Evolutionary conservation across 2,113 vertebrate genomes (phyloP).

Genomic region (Labeo catla): DNA sequence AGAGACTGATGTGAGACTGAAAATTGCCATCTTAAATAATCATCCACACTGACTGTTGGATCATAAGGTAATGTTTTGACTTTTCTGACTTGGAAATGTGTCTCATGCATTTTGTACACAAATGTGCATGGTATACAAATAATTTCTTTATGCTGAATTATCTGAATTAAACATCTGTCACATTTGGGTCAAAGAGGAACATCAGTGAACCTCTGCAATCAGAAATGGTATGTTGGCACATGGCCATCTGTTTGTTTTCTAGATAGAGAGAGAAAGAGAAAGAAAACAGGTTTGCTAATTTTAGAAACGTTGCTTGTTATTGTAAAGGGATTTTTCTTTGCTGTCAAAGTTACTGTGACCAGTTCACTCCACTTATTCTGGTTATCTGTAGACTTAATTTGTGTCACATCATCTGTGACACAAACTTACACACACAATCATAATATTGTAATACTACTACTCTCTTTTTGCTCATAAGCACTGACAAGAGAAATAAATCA

Average conservation of each 20-base stretch:
- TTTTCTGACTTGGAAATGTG: background rate
- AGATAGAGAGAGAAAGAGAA: no score
- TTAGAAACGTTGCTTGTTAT: conserved; percentile 10
- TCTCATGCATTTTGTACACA: background rate
- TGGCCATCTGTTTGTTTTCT: no score
- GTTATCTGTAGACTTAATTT: no score
- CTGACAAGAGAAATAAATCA: no score
- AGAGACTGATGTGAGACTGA: no score
- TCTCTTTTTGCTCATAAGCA: background rate
- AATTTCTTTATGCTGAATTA: background rate
- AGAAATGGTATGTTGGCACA: background rate
- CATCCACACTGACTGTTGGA: conserved; percentile 39
- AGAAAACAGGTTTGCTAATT: background rate
- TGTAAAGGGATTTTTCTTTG: background rate
- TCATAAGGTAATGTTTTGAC: conserved; percentile 8
- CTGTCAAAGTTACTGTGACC: background rate
- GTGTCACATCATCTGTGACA: background rate
- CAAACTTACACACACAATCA: background rate
- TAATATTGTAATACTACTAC: background rate
- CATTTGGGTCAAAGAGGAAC: background rate
- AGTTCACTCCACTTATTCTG: no score
- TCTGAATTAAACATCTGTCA: background rate
- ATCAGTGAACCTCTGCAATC: conserved; percentile 11
- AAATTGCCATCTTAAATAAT: background rate
- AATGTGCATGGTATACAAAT: background rate